A percentile compares a stretch with the other conserved stretches of the same genome.
phyloP scores from a whole-genome alignment of 2,797 vertebrate genomes.

The Melanotaenia pygmaea region DNA sequence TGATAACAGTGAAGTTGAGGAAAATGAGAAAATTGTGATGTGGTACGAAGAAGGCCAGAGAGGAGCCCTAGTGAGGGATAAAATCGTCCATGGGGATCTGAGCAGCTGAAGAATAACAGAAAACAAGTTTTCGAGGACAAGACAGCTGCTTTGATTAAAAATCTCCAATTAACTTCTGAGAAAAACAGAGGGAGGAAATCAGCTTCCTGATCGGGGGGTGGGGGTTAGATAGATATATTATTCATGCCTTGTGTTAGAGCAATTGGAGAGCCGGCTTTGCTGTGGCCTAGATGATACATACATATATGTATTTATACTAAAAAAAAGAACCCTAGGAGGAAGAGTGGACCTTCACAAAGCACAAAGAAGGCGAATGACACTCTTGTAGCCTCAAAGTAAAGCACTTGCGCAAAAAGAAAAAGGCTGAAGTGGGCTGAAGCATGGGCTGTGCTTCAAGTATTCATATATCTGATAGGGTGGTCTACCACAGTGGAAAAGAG shows the following conservation, averaged over 20 bases:
- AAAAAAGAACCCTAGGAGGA: conserved; percentile 40
- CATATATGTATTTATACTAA: conserved; percentile 43
- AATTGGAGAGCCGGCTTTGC: conserved; percentile 72
- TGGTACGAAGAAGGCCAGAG: conserved; percentile 77
- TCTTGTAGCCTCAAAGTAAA: conserved; percentile 73
- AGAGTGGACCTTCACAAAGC: conserved; percentile 59
- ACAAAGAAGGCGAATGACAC: conserved; percentile 68
- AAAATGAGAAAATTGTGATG: conserved; percentile 76
- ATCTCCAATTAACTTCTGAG: conserved; percentile 80
- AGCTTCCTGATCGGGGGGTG: conserved; percentile 79
- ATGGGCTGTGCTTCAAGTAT: conserved; percentile 99
- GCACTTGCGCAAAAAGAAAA: conserved; percentile 70
- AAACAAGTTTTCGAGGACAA: conserved; percentile 68
- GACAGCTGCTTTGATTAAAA: conserved; percentile 67
- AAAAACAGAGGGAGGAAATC: conserved; percentile 79
- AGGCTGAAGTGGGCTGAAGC: conserved; percentile 86
- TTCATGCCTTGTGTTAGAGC: conserved; percentile 80
- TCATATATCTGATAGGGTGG: conserved; percentile 93
- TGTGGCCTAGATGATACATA: conserved; percentile 74
- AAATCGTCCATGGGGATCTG: conserved; percentile 60
- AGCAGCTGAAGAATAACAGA: conserved; percentile 68
- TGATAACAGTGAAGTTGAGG: conserved; percentile 75
- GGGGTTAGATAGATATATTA: conserved; percentile 72
- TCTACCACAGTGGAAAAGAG: conserved; percentile 92
- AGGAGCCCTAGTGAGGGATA: conserved; percentile 66